Evolutionary conservation across 2,888 invertebrate species (phyloP).

Genomic region (Resseliella maxima): DNA sequence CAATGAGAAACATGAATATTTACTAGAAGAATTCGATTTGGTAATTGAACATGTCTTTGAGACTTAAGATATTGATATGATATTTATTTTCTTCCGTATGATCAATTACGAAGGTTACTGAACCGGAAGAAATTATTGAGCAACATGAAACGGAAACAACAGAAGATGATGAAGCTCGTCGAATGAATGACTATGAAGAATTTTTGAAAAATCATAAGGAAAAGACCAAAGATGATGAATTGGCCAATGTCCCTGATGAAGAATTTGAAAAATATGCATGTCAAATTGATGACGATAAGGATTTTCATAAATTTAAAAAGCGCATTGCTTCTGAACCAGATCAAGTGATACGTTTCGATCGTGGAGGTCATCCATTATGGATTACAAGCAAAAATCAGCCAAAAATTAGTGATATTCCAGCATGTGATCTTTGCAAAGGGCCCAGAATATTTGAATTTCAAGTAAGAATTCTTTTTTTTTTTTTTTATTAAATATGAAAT

Average conservation of each 20-base stretch:
- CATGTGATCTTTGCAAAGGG: constrained; percentile 79
- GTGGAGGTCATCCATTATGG: constrained; percentile 85
- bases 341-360: constrained; percentile 83
- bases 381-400: constrained; percentile 74
- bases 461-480: constrained; percentile 68
- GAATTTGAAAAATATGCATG: constrained; percentile 78
- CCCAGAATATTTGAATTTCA: constrained; percentile 89
- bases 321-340: constrained; percentile 77
- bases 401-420: constrained; percentile 72
- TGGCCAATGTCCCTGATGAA: constrained; percentile 73
- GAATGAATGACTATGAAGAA: constrained; percentile 70
- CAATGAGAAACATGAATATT: constrained; percentile 16
- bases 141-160: constrained; percentile 62
- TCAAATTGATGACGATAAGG: constrained; percentile 76
- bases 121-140: constrained; percentile 69
- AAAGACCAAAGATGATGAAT: constrained; percentile 68
- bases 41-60: too few relatives aligned
- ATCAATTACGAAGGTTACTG: too few relatives aligned
- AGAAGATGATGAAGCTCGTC: constrained; percentile 66
- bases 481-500: neutral
- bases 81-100: too few relatives aligned
- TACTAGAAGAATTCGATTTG: constrained; percentile 60
- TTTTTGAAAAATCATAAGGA: constrained; percentile 69
- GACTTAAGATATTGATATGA: too few relatives aligned
- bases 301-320: constrained; percentile 82